A percentile compares a stretch with the other conserved stretches of the same genome.
Conservation (phyloP, 1,140 invertebrate species). For the Sinonovacula constricta region DNA sequence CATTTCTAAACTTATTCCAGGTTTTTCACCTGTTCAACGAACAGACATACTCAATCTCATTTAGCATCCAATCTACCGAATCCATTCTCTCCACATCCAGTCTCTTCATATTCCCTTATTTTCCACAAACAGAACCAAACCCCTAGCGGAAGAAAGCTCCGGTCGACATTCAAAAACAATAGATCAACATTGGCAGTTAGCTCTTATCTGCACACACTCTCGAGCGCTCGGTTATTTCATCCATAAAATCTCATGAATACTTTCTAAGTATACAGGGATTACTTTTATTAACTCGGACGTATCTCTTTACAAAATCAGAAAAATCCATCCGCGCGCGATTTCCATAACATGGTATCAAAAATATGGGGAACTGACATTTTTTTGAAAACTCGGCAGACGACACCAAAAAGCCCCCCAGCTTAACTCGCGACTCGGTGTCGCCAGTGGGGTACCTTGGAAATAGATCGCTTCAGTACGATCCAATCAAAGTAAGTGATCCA, state of each 20-base stretch:
- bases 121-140: no score
- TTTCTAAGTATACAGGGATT: constrained; percentile 38
- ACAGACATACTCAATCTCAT: no score
- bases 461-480: constrained; percentile 38
- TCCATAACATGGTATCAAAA: constrained; percentile 1
- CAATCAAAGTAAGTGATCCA: constrained; percentile 42
- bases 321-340: constrained; percentile 29
- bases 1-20: no score
- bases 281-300: constrained; percentile 40
- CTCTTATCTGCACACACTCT: constrained; percentile 8
- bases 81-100: no score
- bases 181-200: constrained; percentile 45
- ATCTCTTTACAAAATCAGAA: constrained; percentile 40
- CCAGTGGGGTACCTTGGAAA: constrained; percentile 24
- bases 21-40: no score
- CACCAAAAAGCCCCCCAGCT: constrained; percentile 24
- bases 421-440: constrained; percentile 17
- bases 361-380: neutral
- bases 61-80: no score
- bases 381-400: neutral
- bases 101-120: no score
- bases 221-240: constrained; percentile 22
- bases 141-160: constrained; percentile 6
- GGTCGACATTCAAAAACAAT: constrained; percentile 7
- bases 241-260: constrained; percentile 8